phyloP scores from a whole-genome alignment of 2,888 invertebrate genomes.

The Spodoptera littoralis region DNA sequence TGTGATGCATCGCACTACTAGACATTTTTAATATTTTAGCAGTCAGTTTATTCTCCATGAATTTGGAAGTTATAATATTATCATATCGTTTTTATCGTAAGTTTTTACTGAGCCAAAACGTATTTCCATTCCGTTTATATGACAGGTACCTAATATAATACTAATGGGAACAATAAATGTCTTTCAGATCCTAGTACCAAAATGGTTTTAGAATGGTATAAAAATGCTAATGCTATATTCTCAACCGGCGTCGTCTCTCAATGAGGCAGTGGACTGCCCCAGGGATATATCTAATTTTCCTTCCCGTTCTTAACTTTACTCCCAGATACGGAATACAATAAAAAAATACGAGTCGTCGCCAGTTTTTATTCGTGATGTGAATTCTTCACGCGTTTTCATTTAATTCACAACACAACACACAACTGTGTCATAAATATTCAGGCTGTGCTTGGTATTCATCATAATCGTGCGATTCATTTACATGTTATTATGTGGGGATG shows the following conservation, averaged over 20 bases:
- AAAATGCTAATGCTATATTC: conserved; percentile 38
- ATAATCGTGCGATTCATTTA: conserved; percentile 82
- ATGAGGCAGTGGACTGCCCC: conserved; percentile 36
- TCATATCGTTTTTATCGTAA: too few relatives aligned
- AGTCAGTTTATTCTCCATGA: not conserved
- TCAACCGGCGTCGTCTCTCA: conserved; percentile 30
- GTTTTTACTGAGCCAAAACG: too few relatives aligned
- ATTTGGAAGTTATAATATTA: not conserved
- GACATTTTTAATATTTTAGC: too few relatives aligned
- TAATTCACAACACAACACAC: conserved; percentile 70
- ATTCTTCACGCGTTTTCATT: conserved; percentile 69
- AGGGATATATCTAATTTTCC: conserved; percentile 54
- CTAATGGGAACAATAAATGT: conserved; percentile 15
- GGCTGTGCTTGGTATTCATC: conserved; percentile 77
- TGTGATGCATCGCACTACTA: too few relatives aligned
- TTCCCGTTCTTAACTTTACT: conserved; percentile 45
- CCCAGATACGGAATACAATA: conserved; percentile 57
- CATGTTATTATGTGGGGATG: conserved; percentile 75
- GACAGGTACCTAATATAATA: conserved; percentile 8
- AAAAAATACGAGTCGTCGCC: conserved; percentile 55
- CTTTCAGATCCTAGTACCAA: conserved; percentile 5
- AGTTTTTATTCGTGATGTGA: conserved; percentile 66
- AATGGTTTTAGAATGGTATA: conserved; percentile 27
- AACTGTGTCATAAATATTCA: conserved; percentile 78
- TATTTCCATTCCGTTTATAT: not conserved